Conservation (phyloP, 2,797 vertebrate species). For the Galago senegalensis region DNA sequence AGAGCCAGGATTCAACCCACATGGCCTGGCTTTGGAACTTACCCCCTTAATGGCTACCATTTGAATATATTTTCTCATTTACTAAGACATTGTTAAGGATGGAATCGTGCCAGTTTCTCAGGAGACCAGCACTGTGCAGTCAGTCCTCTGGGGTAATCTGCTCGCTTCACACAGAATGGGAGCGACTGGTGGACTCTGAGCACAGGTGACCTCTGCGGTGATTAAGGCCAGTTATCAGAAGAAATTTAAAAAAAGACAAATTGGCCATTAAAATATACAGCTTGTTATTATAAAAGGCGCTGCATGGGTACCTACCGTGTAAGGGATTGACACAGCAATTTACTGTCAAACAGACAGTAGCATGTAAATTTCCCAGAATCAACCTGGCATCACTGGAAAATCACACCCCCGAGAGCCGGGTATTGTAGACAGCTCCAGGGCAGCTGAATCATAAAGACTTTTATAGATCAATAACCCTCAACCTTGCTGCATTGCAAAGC, state of each 20-base stretch:
- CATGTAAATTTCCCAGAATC: conserved; percentile 78
- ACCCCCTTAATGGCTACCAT: not conserved
- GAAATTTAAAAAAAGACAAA: conserved; percentile 65
- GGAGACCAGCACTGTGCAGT: not conserved
- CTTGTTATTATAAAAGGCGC: conserved; percentile 68
- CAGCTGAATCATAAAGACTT: conserved; percentile 79
- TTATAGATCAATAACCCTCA: conserved; percentile 81
- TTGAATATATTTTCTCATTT: conserved; percentile 31
- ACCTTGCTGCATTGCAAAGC: conserved; percentile 64
- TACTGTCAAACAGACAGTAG: conserved; percentile 73
- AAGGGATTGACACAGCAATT: conserved; percentile 71
- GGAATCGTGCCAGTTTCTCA: not conserved
- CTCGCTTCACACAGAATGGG: not conserved
- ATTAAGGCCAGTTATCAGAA: conserved; percentile 62
- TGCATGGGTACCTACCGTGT: conserved; percentile 49
- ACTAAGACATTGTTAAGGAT: not conserved
- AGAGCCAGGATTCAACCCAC: not conserved
- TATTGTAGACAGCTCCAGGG: conserved; percentile 63
- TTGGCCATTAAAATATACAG: conserved; percentile 52
- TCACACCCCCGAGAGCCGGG: conserved; percentile 59
- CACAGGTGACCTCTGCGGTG: conserved; percentile 44
- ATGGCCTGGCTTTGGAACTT: not conserved
- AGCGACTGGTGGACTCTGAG: not conserved
- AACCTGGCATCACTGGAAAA: conserved; percentile 73
- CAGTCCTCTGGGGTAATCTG: not conserved